Evolutionary conservation across 23 tunicate genomes (phyloP).

Genomic region (Trididemnum clinides): DNA sequence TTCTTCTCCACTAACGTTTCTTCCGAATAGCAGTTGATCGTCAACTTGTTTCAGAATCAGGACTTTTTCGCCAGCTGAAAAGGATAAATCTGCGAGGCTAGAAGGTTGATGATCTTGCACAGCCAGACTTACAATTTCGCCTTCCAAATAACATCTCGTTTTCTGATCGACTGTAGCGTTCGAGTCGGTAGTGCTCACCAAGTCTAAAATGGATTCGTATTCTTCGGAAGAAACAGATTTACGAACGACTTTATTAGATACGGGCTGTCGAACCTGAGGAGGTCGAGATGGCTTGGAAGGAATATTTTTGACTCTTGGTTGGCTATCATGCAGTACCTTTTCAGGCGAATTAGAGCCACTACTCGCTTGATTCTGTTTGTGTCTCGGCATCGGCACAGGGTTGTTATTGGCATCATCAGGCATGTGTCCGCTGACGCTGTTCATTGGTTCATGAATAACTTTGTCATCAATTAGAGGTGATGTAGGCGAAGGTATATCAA

Average conservation of each 20-base stretch:
- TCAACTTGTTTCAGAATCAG: slow-evolving; percentile 37
- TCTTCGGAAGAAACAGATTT: slow-evolving; percentile 1
- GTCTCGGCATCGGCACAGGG: not conserved
- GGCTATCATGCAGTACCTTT: not conserved
- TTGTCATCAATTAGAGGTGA: not conserved
- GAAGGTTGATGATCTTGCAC: slow-evolving; percentile 22
- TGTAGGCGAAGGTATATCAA: not conserved
- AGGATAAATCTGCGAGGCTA: slow-evolving; percentile 47
- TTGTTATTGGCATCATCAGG: no score
- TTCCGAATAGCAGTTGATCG: slow-evolving; percentile 48
- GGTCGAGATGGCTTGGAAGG: slow-evolving; percentile 38
- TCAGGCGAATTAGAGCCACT: not conserved
- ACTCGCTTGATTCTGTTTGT: no score
- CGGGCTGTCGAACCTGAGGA: slow-evolving; percentile 4
- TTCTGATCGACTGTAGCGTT: slow-evolving; percentile 25
- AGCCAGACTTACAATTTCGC: slow-evolving; percentile 34
- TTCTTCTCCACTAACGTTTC: slow-evolving; percentile 68
- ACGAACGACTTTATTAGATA: no score
- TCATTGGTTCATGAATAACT: no score
- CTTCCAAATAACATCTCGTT: slow-evolving; percentile 36
- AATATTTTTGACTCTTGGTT: not conserved
- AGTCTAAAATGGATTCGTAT: slow-evolving; percentile 3
- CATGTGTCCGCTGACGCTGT: no score
- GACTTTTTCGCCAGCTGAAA: slow-evolving; percentile 52
- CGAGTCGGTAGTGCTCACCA: no score